Percentiles rank a stretch among this genome's conserved stretches.
phyloP scores from a whole-genome alignment of 92 coral and sea anemone species.

The Diadumene lineata region DNA sequence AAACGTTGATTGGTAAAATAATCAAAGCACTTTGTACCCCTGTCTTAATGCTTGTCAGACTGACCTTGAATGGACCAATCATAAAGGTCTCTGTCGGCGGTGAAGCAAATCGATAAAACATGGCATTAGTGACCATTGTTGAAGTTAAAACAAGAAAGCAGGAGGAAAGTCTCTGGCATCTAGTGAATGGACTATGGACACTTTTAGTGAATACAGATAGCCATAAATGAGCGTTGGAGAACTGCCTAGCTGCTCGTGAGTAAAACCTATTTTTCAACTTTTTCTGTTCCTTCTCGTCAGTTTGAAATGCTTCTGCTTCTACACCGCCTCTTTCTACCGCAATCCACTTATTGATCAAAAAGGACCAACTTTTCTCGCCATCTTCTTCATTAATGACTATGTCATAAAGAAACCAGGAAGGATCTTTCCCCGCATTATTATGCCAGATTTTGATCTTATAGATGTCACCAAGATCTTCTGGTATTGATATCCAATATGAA shows the following conservation, averaged over 20 bases:
- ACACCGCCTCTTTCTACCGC: conserved; percentile 76
- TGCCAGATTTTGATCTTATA: conserved; percentile 84
- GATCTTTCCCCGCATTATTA: conserved; percentile 73
- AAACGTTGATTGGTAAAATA: conserved; percentile 58
- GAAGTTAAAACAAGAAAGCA: conserved; percentile 67
- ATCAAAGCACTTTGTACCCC: conserved; percentile 79
- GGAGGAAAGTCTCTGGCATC: conserved; percentile 76
- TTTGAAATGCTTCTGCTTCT: conserved; percentile 35
- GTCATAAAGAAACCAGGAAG: conserved; percentile 78
- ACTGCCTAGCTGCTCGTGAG: conserved; percentile 61
- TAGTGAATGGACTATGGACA: conserved; percentile 69
- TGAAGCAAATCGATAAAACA: conserved; percentile 65
- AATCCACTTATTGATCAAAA: conserved; percentile 46
- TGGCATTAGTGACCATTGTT: conserved; percentile 81
- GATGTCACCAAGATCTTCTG: conserved; percentile 61
- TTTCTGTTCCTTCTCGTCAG: conserved; percentile 52
- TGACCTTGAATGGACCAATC: conserved; percentile 66
- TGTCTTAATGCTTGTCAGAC: conserved; percentile 60
- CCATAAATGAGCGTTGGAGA: conserved; percentile 76
- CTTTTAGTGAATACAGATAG: conserved; percentile 65
- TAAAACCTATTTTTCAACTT: conserved; percentile 62
- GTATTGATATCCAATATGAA: conserved; percentile 62
- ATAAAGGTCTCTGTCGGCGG: conserved; percentile 48
- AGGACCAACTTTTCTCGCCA: conserved; percentile 49
- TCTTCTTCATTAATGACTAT: conserved; percentile 56